Evolutionary conservation across 2,888 invertebrate species (phyloP), one percentile per base, ranked within the genome.

Genomic region (Hipparchia sbordonii): DNA sequence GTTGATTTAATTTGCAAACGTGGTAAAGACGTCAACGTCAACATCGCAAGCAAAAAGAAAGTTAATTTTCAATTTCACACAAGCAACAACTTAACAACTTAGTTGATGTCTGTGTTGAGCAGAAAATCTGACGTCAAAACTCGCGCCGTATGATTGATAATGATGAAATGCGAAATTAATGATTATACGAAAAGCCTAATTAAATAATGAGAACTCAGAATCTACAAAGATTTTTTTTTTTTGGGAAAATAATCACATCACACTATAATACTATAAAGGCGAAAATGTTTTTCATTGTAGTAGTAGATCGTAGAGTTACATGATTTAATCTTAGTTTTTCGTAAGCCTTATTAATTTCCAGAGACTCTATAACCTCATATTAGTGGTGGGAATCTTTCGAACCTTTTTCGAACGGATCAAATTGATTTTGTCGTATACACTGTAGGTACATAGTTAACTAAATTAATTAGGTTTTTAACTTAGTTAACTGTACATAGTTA

Each of bases 161-260:
- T 72, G 74, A 75, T 75, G 72, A 75, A 75, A 56, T 71, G 68
- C 72, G 54, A 52, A 72, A 75, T 75, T 72, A 72, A 73, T 72
- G 72, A 75, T 66, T 72, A 60, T 65, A 60, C 62, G 9, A 57
- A 68, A 65, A 71, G 63, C 45, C 60, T 68, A 71, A 71, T 72
- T 72, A 61, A 60, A 70, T 72, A 71, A 72, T 46, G 72, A 65
- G 66, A 72, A 63, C 67, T 70, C 9, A 57, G 46, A 69, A 65
- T 67, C 52, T 71, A 33, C 52, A 39, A 66, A 67, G 61, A 56
- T 69, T 56, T 74, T 59, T 54, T 62, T 62, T 74, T 59, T 39
- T 52, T 51, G 52, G 70, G 45, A 39, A 61, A 61, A 45, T 61
- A 23, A 23, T 23, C 23, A 23, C 23, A 23, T 23, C 23, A 23